phyloP scores from a whole-genome alignment of 2,113 vertebrate species.

The Centropus unirufus region DNA sequence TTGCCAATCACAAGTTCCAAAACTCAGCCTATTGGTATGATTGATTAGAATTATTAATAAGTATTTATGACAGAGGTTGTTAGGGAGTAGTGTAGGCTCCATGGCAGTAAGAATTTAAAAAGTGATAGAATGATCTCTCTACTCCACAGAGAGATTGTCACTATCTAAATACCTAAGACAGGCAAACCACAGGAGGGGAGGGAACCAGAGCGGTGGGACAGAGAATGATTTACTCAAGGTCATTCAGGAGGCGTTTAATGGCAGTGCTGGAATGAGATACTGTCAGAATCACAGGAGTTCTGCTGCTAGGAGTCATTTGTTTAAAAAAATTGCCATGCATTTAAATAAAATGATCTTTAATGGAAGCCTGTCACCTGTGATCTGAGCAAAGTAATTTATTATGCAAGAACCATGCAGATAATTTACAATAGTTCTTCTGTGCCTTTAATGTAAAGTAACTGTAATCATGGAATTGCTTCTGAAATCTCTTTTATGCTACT shows the following conservation, averaged over 20 bases:
- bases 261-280: neutral
- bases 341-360: slow-evolving; percentile 63
- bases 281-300: slow-evolving; percentile 36
- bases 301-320: slow-evolving; percentile 53
- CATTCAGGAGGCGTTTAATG: slow-evolving; percentile 7
- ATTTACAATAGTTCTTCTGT: slow-evolving; percentile 55
- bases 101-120: neutral
- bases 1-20: neutral
- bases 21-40: neutral
- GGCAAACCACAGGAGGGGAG: neutral
- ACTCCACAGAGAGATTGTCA: neutral
- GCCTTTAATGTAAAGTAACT: slow-evolving; percentile 56
- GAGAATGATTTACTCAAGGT: slow-evolving; percentile 7
- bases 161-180: neutral
- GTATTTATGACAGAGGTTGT: neutral
- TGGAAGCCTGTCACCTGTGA: slow-evolving; percentile 41
- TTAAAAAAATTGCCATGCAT: slow-evolving; percentile 54
- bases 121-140: neutral
- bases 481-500: slow-evolving; percentile 60
- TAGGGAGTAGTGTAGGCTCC: neutral
- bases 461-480: slow-evolving; percentile 64
- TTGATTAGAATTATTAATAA: slow-evolving; percentile 3
- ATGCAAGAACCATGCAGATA: slow-evolving; percentile 43
- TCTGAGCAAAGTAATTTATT: slow-evolving; percentile 64
- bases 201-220: neutral